phyloP scores from a whole-genome alignment of 2,888 invertebrate species.

The Busseola fusca region DNA sequence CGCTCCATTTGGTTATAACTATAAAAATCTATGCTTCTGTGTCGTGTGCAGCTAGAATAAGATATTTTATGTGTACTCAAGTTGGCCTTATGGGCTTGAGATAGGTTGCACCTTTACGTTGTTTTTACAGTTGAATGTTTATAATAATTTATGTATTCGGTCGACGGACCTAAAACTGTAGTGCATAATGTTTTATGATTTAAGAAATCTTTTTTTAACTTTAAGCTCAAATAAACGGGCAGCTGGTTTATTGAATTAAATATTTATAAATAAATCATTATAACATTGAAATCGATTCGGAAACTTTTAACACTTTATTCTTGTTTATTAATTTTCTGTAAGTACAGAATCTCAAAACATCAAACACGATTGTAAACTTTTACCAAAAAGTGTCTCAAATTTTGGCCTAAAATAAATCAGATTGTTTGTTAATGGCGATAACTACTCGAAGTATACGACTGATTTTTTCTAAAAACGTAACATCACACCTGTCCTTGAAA shows the following conservation, averaged over 20 bases:
- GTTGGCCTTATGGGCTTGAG: background rate
- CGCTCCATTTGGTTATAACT: slow-evolving; percentile 30
- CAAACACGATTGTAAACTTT: background rate
- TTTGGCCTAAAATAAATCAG: background rate
- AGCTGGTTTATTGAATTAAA: slow-evolving; percentile 5
- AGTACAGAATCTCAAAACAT: slow-evolving; percentile 16
- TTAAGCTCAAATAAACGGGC: slow-evolving; percentile 31
- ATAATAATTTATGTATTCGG: slow-evolving; percentile 24
- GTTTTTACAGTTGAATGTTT: slow-evolving; percentile 26
- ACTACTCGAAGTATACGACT: slow-evolving; percentile 33
- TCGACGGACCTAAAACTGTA: slow-evolving; percentile 40
- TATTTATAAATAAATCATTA: background rate
- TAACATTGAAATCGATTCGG: background rate
- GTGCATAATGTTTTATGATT: slow-evolving; percentile 37
- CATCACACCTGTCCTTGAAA: background rate
- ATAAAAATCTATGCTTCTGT: slow-evolving; percentile 29
- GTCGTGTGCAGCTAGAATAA: slow-evolving; percentile 41
- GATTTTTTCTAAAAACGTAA: slow-evolving; percentile 26
- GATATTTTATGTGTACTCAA: slow-evolving; percentile 32
- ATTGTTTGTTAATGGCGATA: slow-evolving; percentile 13
- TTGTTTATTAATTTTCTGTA: background rate
- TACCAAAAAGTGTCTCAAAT: background rate
- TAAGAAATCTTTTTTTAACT: slow-evolving; percentile 12
- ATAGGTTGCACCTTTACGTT: slow-evolving; percentile 26
- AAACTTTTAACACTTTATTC: background rate